phyloP scores from a whole-genome alignment of 2,113 vertebrate genomes.

The Tonatia bakeri region DNA sequence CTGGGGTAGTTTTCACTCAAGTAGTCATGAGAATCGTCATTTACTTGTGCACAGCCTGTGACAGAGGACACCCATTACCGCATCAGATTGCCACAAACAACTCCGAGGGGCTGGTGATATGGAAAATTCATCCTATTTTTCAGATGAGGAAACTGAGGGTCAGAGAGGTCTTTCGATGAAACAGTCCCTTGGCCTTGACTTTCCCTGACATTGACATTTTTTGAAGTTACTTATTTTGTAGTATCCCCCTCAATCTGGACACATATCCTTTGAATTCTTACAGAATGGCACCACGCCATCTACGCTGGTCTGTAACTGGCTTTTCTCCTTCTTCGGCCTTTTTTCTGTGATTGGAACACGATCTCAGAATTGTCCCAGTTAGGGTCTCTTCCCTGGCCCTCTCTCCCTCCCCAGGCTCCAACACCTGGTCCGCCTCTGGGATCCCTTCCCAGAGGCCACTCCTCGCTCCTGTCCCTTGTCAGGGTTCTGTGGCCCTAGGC shows the following conservation, averaged over 20 bases:
- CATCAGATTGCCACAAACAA: not conserved
- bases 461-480: fast-evolving
- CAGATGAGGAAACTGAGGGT: not conserved
- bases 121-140: not conserved
- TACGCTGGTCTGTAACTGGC: not conserved
- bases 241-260: not conserved
- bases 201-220: not conserved
- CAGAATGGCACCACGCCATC: fast-evolving
- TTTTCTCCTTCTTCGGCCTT: not conserved
- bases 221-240: not conserved
- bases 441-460: not conserved
- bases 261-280: not conserved
- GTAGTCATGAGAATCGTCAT: not conserved
- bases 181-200: not conserved
- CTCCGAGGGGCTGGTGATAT: not conserved
- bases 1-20: conserved; percentile 32
- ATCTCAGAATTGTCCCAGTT: not conserved
- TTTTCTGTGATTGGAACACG: not conserved
- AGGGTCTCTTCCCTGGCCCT: not conserved
- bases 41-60: not conserved
- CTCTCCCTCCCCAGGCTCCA: not conserved
- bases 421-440: fast-evolving
- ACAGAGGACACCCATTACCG: no score
- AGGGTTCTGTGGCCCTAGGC: fast-evolving
- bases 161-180: not conserved